Evolutionary conservation across 2,888 invertebrate species (phyloP), one percentile per base, ranked within the genome.

Genomic region (Cryptus armator): DNA sequence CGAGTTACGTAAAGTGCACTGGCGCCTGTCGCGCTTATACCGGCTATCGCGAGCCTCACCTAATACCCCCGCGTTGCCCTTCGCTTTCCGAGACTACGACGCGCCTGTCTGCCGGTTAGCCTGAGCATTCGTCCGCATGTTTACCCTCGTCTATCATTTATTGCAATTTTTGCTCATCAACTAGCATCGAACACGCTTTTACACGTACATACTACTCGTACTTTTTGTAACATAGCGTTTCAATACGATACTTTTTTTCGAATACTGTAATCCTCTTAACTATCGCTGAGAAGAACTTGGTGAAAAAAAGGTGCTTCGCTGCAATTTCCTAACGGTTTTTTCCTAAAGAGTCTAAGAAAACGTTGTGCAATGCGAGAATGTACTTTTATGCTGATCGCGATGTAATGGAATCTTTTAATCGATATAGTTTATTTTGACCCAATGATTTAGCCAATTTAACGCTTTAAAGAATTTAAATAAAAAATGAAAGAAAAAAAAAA

Each of bases 1-100:
- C 56, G 76, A 82, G 89, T 91, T 91, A 91, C 91, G 91, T 91
- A 91, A 91, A 91, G 89, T 87, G 86, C 88, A 86, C 90, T 91
- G 91, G 91, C 91, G 91, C 91, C 91, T 88, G 88, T 87, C 86
- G 88, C 87, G 86, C 83, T 71, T 53, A 79, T 70, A 76, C 84
- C 81, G 37, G 66, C 43, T 66, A n/a, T 66, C 37, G 43, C 43
- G 37, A 79, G 51, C 82, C 82, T 81, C 81, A 64, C 81, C 78
- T 70, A 51, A 72, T 78, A 81, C 16, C 51, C 70, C 51, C 56
- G 37, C 59, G 66, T 43, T 37, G 43, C 80, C 67, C 64, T 68
- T 75, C 48, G 62, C 68, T 64, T 37, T 68, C 82, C 71, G 84
- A 62, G 78, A 77, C 71, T 62, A 75, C 81, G 84, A 66, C 84